Base-by-base conservation (phyloP, 2,113 vertebrate species). In the Hypocryptadius cinnamomeus region DNA sequence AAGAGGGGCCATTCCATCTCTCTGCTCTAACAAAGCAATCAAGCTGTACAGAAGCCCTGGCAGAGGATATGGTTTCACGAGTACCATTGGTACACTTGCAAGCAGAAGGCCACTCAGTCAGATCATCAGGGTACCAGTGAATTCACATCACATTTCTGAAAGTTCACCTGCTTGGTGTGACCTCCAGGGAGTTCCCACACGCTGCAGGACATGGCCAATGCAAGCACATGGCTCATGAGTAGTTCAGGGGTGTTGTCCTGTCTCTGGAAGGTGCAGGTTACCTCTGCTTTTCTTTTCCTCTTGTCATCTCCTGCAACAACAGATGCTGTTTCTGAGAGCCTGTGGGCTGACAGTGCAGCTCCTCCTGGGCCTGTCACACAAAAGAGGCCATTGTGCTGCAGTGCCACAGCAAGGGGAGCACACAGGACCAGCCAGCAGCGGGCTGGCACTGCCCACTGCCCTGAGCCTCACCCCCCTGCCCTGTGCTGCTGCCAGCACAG, bases 141-240 rank as follows among this genome's bases (percentile, higher is more conserved):
- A 70, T 59, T 77, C n/a, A 44, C n/a, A 48, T 15, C 63, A 23
- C 37, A 11, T 53, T 51, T 68, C 21, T 44, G 21, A 40, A n/a
- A 87, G 64, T 31, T 87, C 72, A 66, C n/a, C 33, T 35, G 4
- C 42, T 77, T 53, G 48, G 25, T 42, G 71, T 50, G 57, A 42
- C 15, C 40, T 44, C 65, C 81, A 82, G 48, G 48, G 37, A 68
- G 30, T 4, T 51, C 82, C 48, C 51, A 7, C 3, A 27, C 24
- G 47, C 30, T 16, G 35, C 30, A 94, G 44, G 27, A 70, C 25
- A 6, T 13, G 61, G 40, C 61, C 47, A 31, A 19, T 2, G 47
- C 40, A 74, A 73, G 44, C 30, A 23, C 1, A 0, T 2, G n/a
- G 57, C 76, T 82, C 37, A 28, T 0, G 1, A 56, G 16, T 2